Evolutionary conservation across 92 coral and sea anemone genomes (phyloP).

Genomic region (Hydrozoanthus gracilis): DNA sequence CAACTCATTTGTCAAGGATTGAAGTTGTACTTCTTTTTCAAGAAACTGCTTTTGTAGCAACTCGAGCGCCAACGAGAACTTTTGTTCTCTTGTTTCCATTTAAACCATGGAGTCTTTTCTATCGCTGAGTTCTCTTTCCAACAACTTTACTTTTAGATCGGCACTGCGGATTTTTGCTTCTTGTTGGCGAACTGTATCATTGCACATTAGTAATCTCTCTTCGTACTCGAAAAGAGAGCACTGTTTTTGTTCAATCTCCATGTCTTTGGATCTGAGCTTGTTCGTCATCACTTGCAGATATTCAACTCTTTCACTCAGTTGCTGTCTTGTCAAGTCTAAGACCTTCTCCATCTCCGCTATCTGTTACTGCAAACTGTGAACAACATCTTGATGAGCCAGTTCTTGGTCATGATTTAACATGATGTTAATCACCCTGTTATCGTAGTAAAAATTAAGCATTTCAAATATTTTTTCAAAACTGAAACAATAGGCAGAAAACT

Average conservation of each 20-base stretch:
- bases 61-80: constrained; percentile 1
- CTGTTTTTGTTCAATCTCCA: constrained; percentile 27
- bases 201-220: constrained; percentile 27
- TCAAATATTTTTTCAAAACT: constrained; percentile 17
- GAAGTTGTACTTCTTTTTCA: constrained; percentile 27
- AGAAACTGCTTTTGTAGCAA: constrained; percentile 25
- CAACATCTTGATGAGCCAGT: constrained; percentile 29
- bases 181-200: constrained; percentile 26
- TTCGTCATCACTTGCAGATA: constrained; percentile 28
- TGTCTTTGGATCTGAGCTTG: constrained; percentile 29
- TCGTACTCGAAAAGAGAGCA: constrained; percentile 29
- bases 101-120: constrained; percentile 24
- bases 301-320: background rate
- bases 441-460: constrained; percentile 26
- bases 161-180: constrained; percentile 12
- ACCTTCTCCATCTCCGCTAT: constrained; percentile 29
- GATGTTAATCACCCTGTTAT: constrained; percentile 27
- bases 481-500: too few species aligned
- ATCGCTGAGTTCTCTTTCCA: constrained; percentile 31
- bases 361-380: constrained; percentile 28
- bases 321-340: background rate
- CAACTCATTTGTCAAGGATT: constrained; percentile 27
- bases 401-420: constrained; percentile 27
- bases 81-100: constrained; percentile 31
- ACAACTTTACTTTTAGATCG: constrained; percentile 18